Conservation (phyloP, 2,888 invertebrate species). For the Choristoneura rosaceana region DNA sequence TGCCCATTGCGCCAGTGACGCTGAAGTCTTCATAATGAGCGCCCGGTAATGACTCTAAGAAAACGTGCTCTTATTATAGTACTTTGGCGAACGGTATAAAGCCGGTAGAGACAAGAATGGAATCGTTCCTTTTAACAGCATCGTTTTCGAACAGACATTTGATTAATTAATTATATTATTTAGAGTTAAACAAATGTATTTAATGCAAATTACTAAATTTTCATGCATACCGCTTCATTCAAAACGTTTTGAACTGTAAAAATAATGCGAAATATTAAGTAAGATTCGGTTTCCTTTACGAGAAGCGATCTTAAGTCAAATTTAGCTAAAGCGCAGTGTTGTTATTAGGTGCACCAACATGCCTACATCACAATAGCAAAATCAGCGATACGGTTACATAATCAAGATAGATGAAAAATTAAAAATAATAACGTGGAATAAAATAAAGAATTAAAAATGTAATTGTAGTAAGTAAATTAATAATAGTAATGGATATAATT, state of each 20-base stretch:
- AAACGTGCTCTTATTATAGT: constrained; percentile 7
- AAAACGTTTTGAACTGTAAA: constrained; percentile 74
- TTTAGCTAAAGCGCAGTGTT: constrained; percentile 64
- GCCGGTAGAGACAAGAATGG: neutral
- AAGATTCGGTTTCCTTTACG: constrained; percentile 8
- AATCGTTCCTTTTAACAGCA: neutral
- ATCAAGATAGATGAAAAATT: constrained; percentile 56
- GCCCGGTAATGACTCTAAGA: constrained; percentile 13
- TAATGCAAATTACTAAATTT: constrained; percentile 25
- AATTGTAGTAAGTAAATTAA: constrained; percentile 73
- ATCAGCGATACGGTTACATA: constrained; percentile 61
- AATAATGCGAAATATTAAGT: constrained; percentile 55
- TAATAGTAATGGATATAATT: constrained; percentile 72
- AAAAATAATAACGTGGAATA: constrained; percentile 63
- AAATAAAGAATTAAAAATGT: constrained; percentile 71
- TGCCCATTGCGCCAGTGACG: neutral
- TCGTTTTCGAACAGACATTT: constrained; percentile 23
- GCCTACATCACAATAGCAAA: constrained; percentile 70
- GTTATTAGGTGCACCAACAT: constrained; percentile 71
- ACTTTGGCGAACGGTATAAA: neutral
- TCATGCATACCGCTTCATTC: constrained; percentile 79
- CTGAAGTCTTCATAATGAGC: neutral
- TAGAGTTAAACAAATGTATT: neutral
- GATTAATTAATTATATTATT: neutral
- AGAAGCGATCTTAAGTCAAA: constrained; percentile 36